Percentiles rank a stretch among this genome's conserved stretches.
phyloP scores from a whole-genome alignment of 2,113 vertebrate genomes.

The Nothobranchius furzeri region DNA sequence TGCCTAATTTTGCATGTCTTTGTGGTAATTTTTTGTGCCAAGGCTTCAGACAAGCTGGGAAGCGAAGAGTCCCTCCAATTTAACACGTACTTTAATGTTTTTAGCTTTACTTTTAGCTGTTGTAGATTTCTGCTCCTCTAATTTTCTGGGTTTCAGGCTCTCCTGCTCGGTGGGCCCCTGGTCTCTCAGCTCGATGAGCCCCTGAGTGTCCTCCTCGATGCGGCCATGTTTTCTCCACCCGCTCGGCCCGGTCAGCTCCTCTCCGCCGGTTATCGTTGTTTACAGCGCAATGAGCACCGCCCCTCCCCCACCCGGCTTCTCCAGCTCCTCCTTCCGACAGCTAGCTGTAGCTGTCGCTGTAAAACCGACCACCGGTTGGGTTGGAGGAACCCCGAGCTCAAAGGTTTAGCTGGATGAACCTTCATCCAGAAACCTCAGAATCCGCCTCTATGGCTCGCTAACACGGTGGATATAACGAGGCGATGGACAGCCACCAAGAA shows the following conservation, averaged over 20 bases:
- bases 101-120: no score
- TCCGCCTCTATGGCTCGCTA: constrained; percentile 1
- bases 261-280: constrained; percentile 57
- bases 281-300: constrained; percentile 54
- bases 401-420: constrained; percentile 10
- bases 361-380: background rate
- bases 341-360: constrained; percentile 33
- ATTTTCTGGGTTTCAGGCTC: background rate
- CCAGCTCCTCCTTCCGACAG: constrained; percentile 63
- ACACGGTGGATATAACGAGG: background rate
- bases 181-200: no score
- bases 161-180: no score
- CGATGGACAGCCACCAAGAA: constrained; percentile 38
- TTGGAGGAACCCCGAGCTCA: background rate
- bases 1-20: no score
- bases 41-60: no score
- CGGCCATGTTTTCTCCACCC: background rate
- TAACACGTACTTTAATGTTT: no score
- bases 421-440: background rate
- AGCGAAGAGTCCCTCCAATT: no score
- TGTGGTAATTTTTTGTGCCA: no score
- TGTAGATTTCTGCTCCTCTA: no score
- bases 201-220: background rate
- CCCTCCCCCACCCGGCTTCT: constrained; percentile 66
- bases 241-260: background rate